Evolutionary conservation across 2,113 vertebrate genomes (phyloP).

Genomic region (Hyperopisus bebe): DNA sequence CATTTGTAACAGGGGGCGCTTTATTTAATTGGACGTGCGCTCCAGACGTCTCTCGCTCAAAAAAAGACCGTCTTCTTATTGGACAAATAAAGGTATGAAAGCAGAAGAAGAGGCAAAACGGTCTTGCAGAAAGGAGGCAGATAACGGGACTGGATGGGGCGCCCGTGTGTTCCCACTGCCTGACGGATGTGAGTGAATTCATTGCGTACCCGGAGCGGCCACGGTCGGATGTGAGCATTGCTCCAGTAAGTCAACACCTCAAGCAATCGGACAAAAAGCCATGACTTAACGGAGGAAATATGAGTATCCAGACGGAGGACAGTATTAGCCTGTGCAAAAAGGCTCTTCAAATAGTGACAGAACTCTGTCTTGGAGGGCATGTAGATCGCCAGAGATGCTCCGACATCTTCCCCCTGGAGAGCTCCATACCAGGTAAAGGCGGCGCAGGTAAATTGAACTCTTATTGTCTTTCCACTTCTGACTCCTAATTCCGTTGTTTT

Average conservation of each 20-base stretch:
- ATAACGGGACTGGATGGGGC: constrained; percentile 22
- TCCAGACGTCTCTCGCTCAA: background rate
- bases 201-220: constrained; percentile 29
- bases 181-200: constrained; percentile 51
- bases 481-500: constrained; percentile 8
- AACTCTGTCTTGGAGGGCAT: constrained; percentile 85
- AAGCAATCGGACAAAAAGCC: constrained; percentile 50
- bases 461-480: constrained; percentile 3
- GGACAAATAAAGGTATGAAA: constrained; percentile 39
- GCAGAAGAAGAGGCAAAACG: constrained; percentile 31
- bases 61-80: constrained; percentile 39
- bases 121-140: constrained; percentile 25
- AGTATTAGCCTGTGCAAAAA: constrained; percentile 84
- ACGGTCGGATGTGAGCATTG: constrained; percentile 43
- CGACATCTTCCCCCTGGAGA: constrained; percentile 77
- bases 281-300: constrained; percentile 77
- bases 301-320: constrained; percentile 80
- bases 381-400: constrained; percentile 87
- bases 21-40: background rate
- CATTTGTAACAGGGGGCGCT: background rate
- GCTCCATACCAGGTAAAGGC: constrained; percentile 72
- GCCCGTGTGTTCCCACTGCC: constrained; percentile 39
- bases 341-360: constrained; percentile 87
- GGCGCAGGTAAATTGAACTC: constrained; percentile 72
- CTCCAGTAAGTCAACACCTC: constrained; percentile 50